These are phyloP conservation scores for Trematomus loennbergii DNA, from an alignment of 2,113 vertebrate species.

Conservation along the genomic window DNA sequence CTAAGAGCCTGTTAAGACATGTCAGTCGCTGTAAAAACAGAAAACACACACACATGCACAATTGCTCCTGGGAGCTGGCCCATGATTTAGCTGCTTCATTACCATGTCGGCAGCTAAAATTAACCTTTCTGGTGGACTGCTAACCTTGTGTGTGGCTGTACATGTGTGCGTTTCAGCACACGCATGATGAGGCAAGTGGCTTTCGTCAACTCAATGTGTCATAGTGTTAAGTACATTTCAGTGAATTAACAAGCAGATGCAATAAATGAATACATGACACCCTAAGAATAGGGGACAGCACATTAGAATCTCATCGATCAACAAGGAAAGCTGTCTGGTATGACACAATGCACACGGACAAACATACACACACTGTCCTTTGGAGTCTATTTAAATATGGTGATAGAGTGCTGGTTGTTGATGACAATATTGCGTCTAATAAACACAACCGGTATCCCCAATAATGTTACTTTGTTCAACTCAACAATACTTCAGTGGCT, in stretches of 20 bases:
- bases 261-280: constrained; percentile 29
- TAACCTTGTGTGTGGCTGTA: constrained; percentile 69
- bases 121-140: constrained; percentile 80
- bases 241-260: constrained; percentile 53
- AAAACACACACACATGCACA: constrained; percentile 71
- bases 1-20: constrained; percentile 87
- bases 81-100: constrained; percentile 82
- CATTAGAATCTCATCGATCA: constrained; percentile 8
- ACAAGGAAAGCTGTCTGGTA: not conserved
- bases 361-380: not conserved
- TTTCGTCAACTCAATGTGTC: constrained; percentile 63
- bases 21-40: constrained; percentile 77
- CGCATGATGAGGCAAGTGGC: constrained; percentile 46
- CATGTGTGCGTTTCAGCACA: constrained; percentile 28
- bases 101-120: constrained; percentile 81
- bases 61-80: constrained; percentile 74
- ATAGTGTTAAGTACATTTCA: constrained; percentile 59
- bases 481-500: too few species aligned
- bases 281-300: constrained; percentile 10
- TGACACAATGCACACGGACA: not conserved
- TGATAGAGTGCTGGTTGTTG: too few species aligned
- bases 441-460: not conserved
- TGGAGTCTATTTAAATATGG: not conserved
- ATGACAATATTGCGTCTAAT: not conserved
- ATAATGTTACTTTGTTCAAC: not conserved